Evolutionary conservation across 2,113 vertebrate species (phyloP), one percentile per base, ranked within the genome.

Genomic region (Myrmecobius fasciatus): DNA sequence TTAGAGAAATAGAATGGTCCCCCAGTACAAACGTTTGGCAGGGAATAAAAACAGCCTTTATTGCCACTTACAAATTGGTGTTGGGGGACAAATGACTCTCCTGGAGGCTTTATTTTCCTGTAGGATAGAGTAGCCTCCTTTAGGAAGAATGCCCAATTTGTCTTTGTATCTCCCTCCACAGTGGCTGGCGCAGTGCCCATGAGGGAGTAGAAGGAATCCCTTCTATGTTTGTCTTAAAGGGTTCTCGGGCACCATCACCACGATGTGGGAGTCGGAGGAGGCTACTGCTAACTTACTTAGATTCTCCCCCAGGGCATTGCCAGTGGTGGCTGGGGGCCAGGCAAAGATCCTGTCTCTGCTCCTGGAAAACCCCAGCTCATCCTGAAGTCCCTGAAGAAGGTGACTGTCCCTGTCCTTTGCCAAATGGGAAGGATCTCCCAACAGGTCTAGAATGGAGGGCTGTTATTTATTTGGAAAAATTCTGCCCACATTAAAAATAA

Each of bases 301-400:
- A 83, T 83, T 83, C 67, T 43, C 43, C 20, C 67, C 67, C n/a
- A 8, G n/a, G 67, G 22, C n/a, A 43, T 92, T 53, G 51, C 46
- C 75, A 47, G 60, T 26, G 48, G 36, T 43, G 26, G 89, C 91
- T 17, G 94, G 52, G 92, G 14, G 48, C 0, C 3, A 91, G 53
- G 53, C 89, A 67, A 24, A 75, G 43, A 48, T 20, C 22, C 0
- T 2, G 67, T 60, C 28, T 46, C 90, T 89, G 47, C 83, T 89
- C 92, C 92, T 94, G 92, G 89, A 93, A 60, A 54, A 88, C 93
- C 94, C 60, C 93, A 90, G 88, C 43, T 94, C 56, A 26, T 52
- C 95, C 96, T 92, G 52, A 93, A 91, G 92, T 94, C 95, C 47
- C 49, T 25, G 43, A 56, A 90, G 92, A 92, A 90, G 67, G 92